Percentiles rank a stretch among this genome's conserved stretches.
Evolutionary conservation across 2,113 vertebrate species (phyloP).

Genomic region (Scytalopus superciliaris): DNA sequence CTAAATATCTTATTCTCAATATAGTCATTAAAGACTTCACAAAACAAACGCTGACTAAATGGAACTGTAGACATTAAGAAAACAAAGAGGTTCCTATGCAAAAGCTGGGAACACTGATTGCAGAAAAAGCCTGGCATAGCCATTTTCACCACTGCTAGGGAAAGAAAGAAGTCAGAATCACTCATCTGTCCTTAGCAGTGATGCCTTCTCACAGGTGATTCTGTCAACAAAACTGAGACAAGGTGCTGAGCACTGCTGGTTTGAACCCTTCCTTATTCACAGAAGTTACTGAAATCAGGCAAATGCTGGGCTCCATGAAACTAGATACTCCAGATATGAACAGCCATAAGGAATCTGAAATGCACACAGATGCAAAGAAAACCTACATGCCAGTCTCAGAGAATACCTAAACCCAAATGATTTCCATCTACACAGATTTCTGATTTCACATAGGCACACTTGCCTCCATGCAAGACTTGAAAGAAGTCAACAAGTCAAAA

Average conservation of each 20-base stretch:
- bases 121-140: background rate
- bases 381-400: background rate
- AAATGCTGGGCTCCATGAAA: background rate
- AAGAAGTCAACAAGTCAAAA: background rate
- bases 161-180: background rate
- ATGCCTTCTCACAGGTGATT: background rate
- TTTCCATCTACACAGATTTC: background rate
- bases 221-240: background rate
- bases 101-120: background rate
- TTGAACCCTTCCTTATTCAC: background rate
- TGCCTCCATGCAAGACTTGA: background rate
- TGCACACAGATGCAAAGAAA: background rate
- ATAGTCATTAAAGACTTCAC: background rate
- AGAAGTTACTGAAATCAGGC: background rate
- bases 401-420: background rate
- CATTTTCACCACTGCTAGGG: background rate
- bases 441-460: background rate
- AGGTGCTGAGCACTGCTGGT: background rate
- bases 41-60: background rate
- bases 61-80: background rate
- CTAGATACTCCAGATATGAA: background rate
- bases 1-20: background rate
- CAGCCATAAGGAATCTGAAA: background rate
- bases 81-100: background rate
- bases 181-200: background rate